Base-by-base conservation (phyloP, 2,888 invertebrate species). In the Thymelicus acteon region DNA sequence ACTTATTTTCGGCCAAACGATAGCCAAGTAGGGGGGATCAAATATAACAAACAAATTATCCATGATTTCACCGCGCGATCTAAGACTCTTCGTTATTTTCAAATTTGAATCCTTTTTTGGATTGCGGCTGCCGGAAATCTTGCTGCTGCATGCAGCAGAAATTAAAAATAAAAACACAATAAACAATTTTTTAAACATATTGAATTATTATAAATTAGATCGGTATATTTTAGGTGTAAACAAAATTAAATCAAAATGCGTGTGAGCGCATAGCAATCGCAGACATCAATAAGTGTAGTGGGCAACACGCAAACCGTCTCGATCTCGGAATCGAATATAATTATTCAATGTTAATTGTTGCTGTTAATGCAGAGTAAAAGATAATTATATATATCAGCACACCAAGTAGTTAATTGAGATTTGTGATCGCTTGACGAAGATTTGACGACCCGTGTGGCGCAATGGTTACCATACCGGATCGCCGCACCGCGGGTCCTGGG, bases 1-100 rank as follows among this genome's bases (percentile, higher is more conserved):
- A 62, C 83, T 82, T 71, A 90, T 86, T 77, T 91, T 89, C 72
- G 94, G 92, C 94, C 94, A 94, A 72, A 93, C 90, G 31, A 86
- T 75, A 13, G 92, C 85, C 79, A 94, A 77, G 78, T 91, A 93
- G 66, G 90, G 83, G 0, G 93, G 89, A 66, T 94, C 94, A 74
- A 91, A 93, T 40, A 94, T 79, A 72, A 88, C 88, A 75, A 93
- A 91, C 72, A 93, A 75, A 75, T 89, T 90, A 60, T 92, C 92
- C 71, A 92, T 83, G 31, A 85, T 79, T 71, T 90, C 90, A 5
- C 80, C 85, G 13, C 86, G 84, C n/a, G 73, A 74, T 37, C 76
- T 76, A 65, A 76, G 75, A 62, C 79, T 81, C 65, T 81, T 83
- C 60, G 72, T 78, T 57, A 74, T 66, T 73, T 79, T 85, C 54